A percentile compares a stretch with the other conserved stretches of the same genome.
These are phyloP conservation scores for Tetheella fluctuosa DNA, from an alignment of 2,888 invertebrate genomes.

Conservation along the genomic window DNA sequence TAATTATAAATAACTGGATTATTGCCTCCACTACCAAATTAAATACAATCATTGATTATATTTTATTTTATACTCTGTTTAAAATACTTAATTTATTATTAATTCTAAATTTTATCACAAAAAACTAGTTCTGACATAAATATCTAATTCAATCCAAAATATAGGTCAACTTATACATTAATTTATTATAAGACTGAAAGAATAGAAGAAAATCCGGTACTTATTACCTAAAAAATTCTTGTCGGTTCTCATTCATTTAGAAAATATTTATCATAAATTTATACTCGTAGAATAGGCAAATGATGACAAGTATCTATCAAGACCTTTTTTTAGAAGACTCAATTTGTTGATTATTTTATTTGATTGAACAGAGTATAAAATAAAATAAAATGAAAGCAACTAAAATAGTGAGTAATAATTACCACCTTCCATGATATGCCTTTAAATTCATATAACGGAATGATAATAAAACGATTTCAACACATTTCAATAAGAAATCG, in stretches of 20 bases:
- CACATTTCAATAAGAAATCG: constrained; percentile 45
- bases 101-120: background rate
- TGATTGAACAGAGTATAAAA: constrained; percentile 59
- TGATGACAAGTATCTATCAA: too few relatives aligned
- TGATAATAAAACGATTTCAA: constrained; percentile 62
- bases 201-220: too few relatives aligned
- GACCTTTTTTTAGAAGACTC: background rate
- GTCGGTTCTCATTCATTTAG: too few relatives aligned
- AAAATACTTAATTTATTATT: constrained; percentile 26
- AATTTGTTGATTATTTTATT: background rate
- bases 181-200: background rate
- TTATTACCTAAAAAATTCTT: too few relatives aligned
- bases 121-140: background rate
- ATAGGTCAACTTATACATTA: background rate
- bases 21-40: constrained; percentile 70
- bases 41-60: constrained; percentile 55
- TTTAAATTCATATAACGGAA: constrained; percentile 67
- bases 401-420: constrained; percentile 57
- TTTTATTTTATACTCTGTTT: constrained; percentile 50
- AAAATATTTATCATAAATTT: too few relatives aligned
- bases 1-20: constrained; percentile 63
- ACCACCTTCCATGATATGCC: constrained; percentile 70
- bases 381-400: constrained; percentile 54
- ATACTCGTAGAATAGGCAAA: too few relatives aligned
- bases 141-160: background rate